phyloP scores from a whole-genome alignment of 2,888 invertebrate species.

The Linnaemya tessellans region DNA sequence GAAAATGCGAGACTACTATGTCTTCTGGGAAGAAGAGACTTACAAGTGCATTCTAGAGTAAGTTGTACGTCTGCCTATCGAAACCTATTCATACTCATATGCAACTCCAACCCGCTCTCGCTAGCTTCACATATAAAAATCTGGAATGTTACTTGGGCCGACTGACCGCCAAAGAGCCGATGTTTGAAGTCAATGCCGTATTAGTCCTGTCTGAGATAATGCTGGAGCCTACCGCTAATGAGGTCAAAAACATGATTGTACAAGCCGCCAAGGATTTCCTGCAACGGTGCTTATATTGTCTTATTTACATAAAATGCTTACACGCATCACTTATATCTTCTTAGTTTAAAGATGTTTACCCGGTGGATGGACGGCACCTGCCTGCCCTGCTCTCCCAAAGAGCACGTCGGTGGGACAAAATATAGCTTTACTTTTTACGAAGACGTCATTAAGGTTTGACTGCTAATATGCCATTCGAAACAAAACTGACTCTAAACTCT shows the following conservation, averaged over 20 bases:
- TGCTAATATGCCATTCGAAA: neutral
- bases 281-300: constrained; percentile 85
- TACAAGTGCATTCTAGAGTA: constrained; percentile 87
- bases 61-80: neutral
- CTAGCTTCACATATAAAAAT: constrained; percentile 88
- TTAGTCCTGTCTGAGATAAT: constrained; percentile 90
- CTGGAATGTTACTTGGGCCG: constrained; percentile 87
- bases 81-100: neutral
- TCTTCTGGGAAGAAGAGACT: constrained; percentile 92
- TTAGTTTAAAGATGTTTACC: constrained; percentile 88
- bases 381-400: constrained; percentile 85
- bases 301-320: neutral
- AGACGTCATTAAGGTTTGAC: constrained; percentile 87
- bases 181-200: constrained; percentile 92
- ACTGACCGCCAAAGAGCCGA: constrained; percentile 85
- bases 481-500: neutral
- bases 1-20: constrained; percentile 91
- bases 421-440: constrained; percentile 90
- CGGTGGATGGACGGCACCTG: constrained; percentile 95
- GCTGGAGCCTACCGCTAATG: constrained; percentile 89
- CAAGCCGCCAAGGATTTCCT: constrained; percentile 90
- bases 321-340: constrained; percentile 29
- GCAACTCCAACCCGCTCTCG: neutral
- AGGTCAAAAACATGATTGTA: constrained; percentile 90
- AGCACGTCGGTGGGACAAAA: constrained; percentile 83